Conservation (phyloP, 2,888 invertebrate genomes). For the Dolichomitus sp. region DNA sequence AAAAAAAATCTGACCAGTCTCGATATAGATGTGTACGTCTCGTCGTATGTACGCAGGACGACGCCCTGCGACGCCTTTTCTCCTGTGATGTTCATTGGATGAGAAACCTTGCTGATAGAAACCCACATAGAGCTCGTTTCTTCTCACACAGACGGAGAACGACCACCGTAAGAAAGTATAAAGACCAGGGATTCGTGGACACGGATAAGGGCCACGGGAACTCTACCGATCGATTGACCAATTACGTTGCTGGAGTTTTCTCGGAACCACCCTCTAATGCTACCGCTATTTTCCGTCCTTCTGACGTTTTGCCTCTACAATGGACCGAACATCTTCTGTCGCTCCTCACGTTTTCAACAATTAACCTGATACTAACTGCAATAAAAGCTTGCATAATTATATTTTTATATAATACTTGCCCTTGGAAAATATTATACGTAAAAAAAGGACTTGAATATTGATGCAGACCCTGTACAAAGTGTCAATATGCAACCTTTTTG, state of each 20-base stretch:
- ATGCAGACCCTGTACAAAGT: too few species aligned
- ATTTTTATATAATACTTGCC: not conserved
- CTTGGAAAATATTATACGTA: too few species aligned
- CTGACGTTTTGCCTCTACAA: not conserved
- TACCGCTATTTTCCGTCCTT: constrained; percentile 1
- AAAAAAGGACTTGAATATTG: too few species aligned
- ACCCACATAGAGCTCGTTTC: constrained; percentile 17
- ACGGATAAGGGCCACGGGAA: constrained; percentile 57
- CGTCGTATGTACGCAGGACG: constrained; percentile 37
- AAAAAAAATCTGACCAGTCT: constrained; percentile 1
- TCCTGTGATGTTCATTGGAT: constrained; percentile 59
- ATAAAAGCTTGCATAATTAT: not conserved
- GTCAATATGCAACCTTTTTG: not conserved
- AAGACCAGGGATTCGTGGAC: constrained; percentile 62
- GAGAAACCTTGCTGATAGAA: constrained; percentile 32
- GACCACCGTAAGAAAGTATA: constrained; percentile 47
- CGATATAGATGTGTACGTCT: not conserved
- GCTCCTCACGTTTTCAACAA: not conserved
- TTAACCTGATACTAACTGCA: not conserved
- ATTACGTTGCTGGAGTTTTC: constrained; percentile 61
- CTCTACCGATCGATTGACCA: constrained; percentile 72
- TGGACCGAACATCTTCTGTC: not conserved
- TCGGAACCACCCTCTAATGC: constrained; percentile 50
- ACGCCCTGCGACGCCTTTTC: constrained; percentile 48
- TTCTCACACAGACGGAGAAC: constrained; percentile 32